phyloP scores from a whole-genome alignment of 1,140 invertebrate genomes.

The Drosophila busckii region DNA sequence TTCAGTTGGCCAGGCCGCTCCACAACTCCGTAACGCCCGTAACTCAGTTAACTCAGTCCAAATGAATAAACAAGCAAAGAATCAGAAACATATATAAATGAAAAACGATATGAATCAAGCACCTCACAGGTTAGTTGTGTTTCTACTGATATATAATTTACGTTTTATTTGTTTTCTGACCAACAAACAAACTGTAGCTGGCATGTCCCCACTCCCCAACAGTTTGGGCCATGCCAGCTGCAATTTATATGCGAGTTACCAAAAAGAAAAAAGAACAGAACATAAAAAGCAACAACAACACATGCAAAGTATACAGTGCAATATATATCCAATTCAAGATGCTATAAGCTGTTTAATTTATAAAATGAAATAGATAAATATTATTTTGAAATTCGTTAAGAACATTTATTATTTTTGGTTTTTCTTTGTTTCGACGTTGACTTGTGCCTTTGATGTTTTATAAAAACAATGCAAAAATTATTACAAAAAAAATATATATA shows the following conservation, averaged over 20 bases:
- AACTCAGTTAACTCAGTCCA: slow-evolving; percentile 57
- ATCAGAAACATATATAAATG: too few species aligned
- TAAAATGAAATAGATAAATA: slow-evolving; percentile 27
- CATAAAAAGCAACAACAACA: slow-evolving; percentile 44
- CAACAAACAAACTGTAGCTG: slow-evolving; percentile 31
- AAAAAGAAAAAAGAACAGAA: slow-evolving; percentile 30
- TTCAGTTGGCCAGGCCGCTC: slow-evolving; percentile 60
- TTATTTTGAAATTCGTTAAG: slow-evolving; percentile 34
- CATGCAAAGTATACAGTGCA: slow-evolving; percentile 56
- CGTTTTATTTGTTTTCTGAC: slow-evolving; percentile 27
- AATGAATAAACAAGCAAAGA: too few species aligned
- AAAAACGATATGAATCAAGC: slow-evolving; percentile 64
- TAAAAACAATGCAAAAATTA: slow-evolving; percentile 25
- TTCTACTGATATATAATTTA: slow-evolving; percentile 65
- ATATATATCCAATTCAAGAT: slow-evolving; percentile 16
- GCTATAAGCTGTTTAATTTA: slow-evolving; percentile 44
- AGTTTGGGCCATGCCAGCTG: slow-evolving; percentile 5
- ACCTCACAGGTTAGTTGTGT: slow-evolving; percentile 77
- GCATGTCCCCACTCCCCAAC: too few species aligned
- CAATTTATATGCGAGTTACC: slow-evolving; percentile 43
- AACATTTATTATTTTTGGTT: slow-evolving; percentile 60
- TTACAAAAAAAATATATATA: slow-evolving; percentile 15
- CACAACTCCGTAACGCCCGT: slow-evolving; percentile 61
- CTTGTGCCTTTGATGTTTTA: slow-evolving; percentile 78
- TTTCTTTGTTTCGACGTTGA: slow-evolving; percentile 76